Conservation (phyloP, 92 coral and sea anemone species). For the Siderastrea radians region DNA sequence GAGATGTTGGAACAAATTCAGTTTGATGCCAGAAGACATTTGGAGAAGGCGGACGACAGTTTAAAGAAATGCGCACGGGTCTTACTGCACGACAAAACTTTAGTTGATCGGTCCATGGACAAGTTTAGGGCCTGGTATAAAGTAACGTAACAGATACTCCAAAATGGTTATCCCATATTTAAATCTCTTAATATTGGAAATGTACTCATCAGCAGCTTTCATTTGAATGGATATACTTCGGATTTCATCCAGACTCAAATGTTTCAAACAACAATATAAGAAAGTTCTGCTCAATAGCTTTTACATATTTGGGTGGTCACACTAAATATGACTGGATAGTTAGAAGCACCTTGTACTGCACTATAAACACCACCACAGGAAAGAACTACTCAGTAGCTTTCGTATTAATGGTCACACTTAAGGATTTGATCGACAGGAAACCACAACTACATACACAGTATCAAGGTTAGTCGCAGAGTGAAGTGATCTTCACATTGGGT, state of each 20-base stretch:
- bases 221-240: neutral
- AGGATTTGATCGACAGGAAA: too few species aligned
- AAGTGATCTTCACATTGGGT: too few species aligned
- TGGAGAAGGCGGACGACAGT: slow-evolving; percentile 73
- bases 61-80: slow-evolving; percentile 69
- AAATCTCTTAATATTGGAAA: neutral
- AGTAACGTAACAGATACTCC: neutral
- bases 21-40: slow-evolving; percentile 82
- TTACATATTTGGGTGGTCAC: too few species aligned
- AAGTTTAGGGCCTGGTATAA: slow-evolving; percentile 66
- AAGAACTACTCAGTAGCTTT: too few species aligned
- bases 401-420: too few species aligned
- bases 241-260: neutral
- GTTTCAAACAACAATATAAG: too few species aligned
- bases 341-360: too few species aligned
- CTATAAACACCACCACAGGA: too few species aligned
- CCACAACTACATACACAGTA: too few species aligned
- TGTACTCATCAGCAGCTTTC: neutral
- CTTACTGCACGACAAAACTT: slow-evolving; percentile 69
- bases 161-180: neutral
- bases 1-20: slow-evolving; percentile 88
- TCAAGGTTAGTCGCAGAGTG: too few species aligned
- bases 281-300: too few species aligned
- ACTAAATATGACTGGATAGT: too few species aligned
- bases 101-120: slow-evolving; percentile 73